A percentile compares a stretch with the other conserved stretches of the same genome.
These are phyloP conservation scores for Drosophila punjabiensis DNA, from an alignment of 1,140 invertebrate species.

Conservation along the genomic window DNA sequence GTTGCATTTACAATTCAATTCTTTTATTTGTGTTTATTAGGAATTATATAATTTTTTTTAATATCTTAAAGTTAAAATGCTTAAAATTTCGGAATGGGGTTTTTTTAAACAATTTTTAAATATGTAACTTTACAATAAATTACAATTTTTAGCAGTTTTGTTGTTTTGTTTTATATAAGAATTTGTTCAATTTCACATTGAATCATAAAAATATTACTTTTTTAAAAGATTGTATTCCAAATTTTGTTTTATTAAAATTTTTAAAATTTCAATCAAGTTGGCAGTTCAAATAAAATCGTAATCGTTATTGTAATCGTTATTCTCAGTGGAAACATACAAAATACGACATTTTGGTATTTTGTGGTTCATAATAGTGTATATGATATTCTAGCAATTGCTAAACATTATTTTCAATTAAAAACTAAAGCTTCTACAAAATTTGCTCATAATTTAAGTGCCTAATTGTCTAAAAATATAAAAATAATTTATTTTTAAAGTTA, in stretches of 20 bases:
- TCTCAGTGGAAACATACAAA: neutral
- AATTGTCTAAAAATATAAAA: neutral
- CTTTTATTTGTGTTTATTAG: neutral
- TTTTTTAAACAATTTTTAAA: neutral
- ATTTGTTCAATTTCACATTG: neutral
- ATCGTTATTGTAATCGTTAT: neutral
- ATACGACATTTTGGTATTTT: neutral
- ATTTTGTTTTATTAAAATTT: neutral
- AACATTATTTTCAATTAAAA: neutral
- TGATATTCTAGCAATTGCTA: no score
- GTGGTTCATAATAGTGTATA: no score
- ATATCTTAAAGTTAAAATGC: no score
- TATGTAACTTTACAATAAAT: neutral
- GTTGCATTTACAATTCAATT: constrained; percentile 55
- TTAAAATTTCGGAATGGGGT: no score
- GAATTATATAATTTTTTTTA: no score
- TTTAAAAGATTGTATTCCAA: neutral
- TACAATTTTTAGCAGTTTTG: neutral
- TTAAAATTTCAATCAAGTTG: neutral
- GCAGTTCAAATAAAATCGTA: constrained; percentile 2
- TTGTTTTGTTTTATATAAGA: neutral
- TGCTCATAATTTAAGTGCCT: neutral
- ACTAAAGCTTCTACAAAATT: no score
- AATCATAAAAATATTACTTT: neutral
- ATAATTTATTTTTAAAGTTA: no score